phyloP scores from a whole-genome alignment of 64 coral and sea anemone genomes.

The Cladopsammia gracilis region DNA sequence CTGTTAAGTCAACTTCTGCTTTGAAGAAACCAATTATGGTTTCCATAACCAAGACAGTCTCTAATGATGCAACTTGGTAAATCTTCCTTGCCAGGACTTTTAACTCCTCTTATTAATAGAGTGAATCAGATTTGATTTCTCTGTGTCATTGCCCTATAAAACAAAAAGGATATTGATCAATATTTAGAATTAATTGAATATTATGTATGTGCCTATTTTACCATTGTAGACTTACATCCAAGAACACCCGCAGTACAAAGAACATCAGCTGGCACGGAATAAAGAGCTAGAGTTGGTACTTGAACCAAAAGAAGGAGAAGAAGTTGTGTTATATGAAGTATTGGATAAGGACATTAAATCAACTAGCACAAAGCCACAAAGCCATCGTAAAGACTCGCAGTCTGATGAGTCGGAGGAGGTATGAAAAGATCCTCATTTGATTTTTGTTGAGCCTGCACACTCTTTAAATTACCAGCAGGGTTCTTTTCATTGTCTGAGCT shows the following conservation, averaged over 20 bases:
- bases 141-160: too few species aligned
- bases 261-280: slow-evolving; percentile 78
- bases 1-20: too few species aligned
- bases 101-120: too few species aligned
- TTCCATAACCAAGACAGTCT: too few species aligned
- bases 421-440: neutral
- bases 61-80: too few species aligned
- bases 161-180: too few species aligned
- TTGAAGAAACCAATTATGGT: too few species aligned
- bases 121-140: too few species aligned
- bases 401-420: slow-evolving; percentile 37
- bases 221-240: slow-evolving; percentile 57
- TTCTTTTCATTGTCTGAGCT: too few species aligned
- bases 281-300: slow-evolving; percentile 81
- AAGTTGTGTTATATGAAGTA: slow-evolving; percentile 89
- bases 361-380: slow-evolving; percentile 20
- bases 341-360: slow-evolving; percentile 70
- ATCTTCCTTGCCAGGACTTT: too few species aligned
- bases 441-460: neutral
- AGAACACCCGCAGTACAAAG: slow-evolving; percentile 90
- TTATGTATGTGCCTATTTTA: neutral
- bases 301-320: slow-evolving; percentile 82
- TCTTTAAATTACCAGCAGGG: too few species aligned
- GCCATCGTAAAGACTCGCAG: slow-evolving; percentile 44
- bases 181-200: neutral